A percentile compares a stretch with the other conserved stretches of the same genome.
phyloP scores from a whole-genome alignment of 92 coral and sea anemone species.

The Actinostola sp. region DNA sequence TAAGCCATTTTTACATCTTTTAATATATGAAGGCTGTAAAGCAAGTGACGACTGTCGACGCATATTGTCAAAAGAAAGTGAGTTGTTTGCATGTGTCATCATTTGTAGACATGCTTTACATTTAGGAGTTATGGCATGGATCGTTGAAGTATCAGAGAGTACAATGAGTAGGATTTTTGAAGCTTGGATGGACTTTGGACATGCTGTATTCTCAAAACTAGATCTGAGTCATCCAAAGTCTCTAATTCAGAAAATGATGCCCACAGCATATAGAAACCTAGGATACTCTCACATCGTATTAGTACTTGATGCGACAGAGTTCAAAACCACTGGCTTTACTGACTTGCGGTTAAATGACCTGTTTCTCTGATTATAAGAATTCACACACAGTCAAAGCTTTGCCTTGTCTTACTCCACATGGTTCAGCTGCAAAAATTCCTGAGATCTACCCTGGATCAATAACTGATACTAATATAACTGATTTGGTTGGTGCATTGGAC shows the following conservation, averaged over 20 bases:
- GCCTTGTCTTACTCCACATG: slow-evolving; percentile 8
- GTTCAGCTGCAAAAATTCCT: not conserved
- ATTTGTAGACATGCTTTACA: slow-evolving; percentile 27
- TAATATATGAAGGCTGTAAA: slow-evolving; percentile 32
- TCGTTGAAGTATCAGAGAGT: slow-evolving; percentile 5
- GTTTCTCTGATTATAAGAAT: slow-evolving; percentile 20
- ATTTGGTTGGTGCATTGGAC: slow-evolving; percentile 23
- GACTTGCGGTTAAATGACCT: no score
- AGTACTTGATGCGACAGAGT: slow-evolving; percentile 16
- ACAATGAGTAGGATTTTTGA: slow-evolving; percentile 27
- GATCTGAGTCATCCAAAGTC: slow-evolving; percentile 8
- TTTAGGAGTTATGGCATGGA: slow-evolving; percentile 36
- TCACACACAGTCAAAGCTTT: slow-evolving; percentile 13
- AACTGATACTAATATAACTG: slow-evolving; percentile 5
- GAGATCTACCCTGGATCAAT: not conserved
- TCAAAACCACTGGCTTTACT: no score
- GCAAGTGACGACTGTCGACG: slow-evolving; percentile 10
- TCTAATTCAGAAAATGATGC: slow-evolving; percentile 19
- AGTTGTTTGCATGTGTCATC: slow-evolving; percentile 19
- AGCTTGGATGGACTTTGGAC: slow-evolving; percentile 19
- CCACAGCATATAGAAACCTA: slow-evolving; percentile 16
- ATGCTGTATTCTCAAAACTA: slow-evolving; percentile 15
- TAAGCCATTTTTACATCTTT: slow-evolving; percentile 16
- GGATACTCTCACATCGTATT: slow-evolving; percentile 25
- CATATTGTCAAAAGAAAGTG: slow-evolving; percentile 11